phyloP scores from a whole-genome alignment of 2,888 invertebrate genomes.

The Apoda limacodes region DNA sequence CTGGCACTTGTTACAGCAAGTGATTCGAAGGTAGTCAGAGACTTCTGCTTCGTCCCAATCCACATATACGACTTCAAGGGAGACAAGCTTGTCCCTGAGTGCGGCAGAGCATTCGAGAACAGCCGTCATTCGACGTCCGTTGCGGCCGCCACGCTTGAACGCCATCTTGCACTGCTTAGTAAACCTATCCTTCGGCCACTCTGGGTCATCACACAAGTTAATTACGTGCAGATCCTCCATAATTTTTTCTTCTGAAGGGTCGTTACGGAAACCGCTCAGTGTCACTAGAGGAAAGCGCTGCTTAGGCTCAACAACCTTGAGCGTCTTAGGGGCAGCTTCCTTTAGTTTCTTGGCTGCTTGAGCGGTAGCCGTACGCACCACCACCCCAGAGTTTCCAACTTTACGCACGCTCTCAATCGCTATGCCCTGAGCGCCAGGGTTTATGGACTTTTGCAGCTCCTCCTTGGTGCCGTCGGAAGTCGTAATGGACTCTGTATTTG shows the following conservation, averaged over 20 bases:
- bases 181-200: not conserved
- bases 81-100: constrained; percentile 2
- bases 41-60: constrained; percentile 16
- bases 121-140: not conserved
- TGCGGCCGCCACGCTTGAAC: not conserved
- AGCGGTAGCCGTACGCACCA: no score
- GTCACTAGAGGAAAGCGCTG: no score
- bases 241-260: no score
- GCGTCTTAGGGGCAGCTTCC: no score
- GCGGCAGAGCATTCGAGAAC: constrained; percentile 13
- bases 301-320: no score
- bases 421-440: not conserved
- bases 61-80: constrained; percentile 2
- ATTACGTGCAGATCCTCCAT: constrained; percentile 5
- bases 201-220: constrained; percentile 10
- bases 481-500: not conserved
- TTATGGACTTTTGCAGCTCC: no score
- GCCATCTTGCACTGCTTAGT: not conserved
- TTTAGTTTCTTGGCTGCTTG: no score
- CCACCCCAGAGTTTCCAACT: no score
- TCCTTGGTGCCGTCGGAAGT: not conserved
- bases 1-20: no score
- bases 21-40: constrained; percentile 10
- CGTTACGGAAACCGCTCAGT: no score
- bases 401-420: not conserved